Conservation (phyloP, 2,888 invertebrate genomes). For the Glaucopsyche alexis region DNA sequence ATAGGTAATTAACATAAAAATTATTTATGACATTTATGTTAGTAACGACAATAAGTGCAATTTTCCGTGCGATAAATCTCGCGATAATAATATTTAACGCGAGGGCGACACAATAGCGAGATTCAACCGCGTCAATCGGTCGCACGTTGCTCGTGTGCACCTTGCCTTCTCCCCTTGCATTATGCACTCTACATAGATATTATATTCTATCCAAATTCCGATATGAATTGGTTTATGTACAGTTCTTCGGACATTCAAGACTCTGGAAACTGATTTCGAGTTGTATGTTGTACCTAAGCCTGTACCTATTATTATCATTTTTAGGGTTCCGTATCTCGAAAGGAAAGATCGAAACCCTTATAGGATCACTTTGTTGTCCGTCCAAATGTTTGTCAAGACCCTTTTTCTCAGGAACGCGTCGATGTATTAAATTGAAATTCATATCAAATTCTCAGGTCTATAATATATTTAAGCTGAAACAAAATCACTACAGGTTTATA, state of each 20-base stretch:
- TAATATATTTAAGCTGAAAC: too few species aligned
- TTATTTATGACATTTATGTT: constrained; percentile 73
- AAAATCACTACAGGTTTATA: too few species aligned
- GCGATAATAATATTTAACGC: constrained; percentile 73
- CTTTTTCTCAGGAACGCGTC: too few species aligned
- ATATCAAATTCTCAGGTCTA: too few species aligned
- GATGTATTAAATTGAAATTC: too few species aligned
- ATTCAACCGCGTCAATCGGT: constrained; percentile 61
- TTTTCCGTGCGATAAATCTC: constrained; percentile 78
- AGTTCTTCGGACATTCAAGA: neutral
- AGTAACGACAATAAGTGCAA: constrained; percentile 71
- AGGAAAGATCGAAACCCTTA: too few species aligned
- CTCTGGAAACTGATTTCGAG: too few species aligned
- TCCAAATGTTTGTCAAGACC: too few species aligned
- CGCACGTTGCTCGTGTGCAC: constrained; percentile 52
- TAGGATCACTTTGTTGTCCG: too few species aligned
- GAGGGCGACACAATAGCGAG: constrained; percentile 54
- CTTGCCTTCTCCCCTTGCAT: constrained; percentile 52
- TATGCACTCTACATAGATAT: neutral
- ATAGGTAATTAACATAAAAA: constrained; percentile 69
- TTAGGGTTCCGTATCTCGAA: too few species aligned
- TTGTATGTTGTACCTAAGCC: too few species aligned
- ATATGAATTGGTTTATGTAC: neutral
- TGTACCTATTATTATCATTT: too few species aligned
- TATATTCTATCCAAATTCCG: neutral